phyloP scores from a whole-genome alignment of 2,797 vertebrate species.

The Zonotrichia albicollis region DNA sequence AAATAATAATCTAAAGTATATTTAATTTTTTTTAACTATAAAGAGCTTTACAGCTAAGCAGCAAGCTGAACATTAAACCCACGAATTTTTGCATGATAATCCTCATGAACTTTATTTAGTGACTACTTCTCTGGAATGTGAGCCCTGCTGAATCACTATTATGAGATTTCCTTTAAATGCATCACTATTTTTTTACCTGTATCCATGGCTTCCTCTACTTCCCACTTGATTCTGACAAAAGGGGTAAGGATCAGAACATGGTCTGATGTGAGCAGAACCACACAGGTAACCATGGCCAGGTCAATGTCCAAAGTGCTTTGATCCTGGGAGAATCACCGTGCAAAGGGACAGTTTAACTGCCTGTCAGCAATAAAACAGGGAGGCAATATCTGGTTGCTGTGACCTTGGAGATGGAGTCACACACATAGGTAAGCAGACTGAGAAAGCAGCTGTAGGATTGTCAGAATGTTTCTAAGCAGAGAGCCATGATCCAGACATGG shows the following conservation, averaged over 20 bases:
- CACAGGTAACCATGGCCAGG: background rate
- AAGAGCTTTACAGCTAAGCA: background rate
- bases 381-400: slow-evolving; percentile 24
- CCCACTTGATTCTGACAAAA: background rate
- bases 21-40: background rate
- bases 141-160: background rate
- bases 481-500: background rate
- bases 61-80: background rate
- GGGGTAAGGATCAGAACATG: background rate
- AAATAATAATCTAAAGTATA: background rate
- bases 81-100: background rate
- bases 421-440: background rate
- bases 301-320: background rate
- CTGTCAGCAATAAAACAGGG: slow-evolving; percentile 24
- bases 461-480: slow-evolving; percentile 5
- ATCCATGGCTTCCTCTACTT: background rate
- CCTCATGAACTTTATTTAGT: background rate
- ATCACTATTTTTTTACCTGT: background rate
- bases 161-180: background rate
- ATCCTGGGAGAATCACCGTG: background rate
- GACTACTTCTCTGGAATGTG: background rate
- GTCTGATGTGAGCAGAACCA: background rate
- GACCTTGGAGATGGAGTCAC: background rate
- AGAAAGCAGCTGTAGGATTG: slow-evolving; percentile 9
- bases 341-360: slow-evolving; percentile 11